Base-by-base conservation (phyloP, 2,888 invertebrate species). In the Drosophila peninsularis region DNA sequence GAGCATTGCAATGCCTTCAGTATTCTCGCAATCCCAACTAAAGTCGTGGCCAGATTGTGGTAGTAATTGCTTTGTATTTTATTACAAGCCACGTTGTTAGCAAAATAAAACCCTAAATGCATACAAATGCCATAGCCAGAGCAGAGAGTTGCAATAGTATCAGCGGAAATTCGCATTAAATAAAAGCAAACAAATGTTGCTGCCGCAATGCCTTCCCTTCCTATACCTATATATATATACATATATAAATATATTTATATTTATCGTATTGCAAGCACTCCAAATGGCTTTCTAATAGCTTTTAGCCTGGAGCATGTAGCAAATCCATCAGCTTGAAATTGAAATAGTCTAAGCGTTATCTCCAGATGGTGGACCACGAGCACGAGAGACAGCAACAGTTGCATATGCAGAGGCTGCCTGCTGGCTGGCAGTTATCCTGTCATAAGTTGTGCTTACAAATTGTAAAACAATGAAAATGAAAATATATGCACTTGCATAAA, bases 401-500 rank as follows among this genome's bases (percentile, higher is more conserved):
- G 69, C 64, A 68, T 61, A 61, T 74, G 70, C 56, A 56, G 54
- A 39, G 36, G 49, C 67, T 37, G 71, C 44, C 62, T 52, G 52
- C 37, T 47, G 45, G 52, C 37, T 47, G 45, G 17, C 45, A 75
- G 75, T 84, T 83, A 88, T 86, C 79, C 87, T 88, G 81, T 86
- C 87, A 84, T 85, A 85, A 85, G 84, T 85, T 85, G 71, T 88
- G 79, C 87, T 85, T 85, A 88, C 85, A 85, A 83, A 85, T 85
- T 85, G 89, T 88, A 88, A 85, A 85, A 85, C 85, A 85, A 85
- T 88, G 85, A 79, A 88, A 88, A 85, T 86, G 79, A 83, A 86
- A 88, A 83, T 88, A 74, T 75, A 81, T 71, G 62, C 71, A 68
- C 74, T 68, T 60, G 72, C 75, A 62, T 79, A 79, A 82, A 85